Percentiles rank a stretch among this genome's conserved stretches.
phyloP scores from a whole-genome alignment of 2,797 vertebrate species.

The Lacerta bilineata region DNA sequence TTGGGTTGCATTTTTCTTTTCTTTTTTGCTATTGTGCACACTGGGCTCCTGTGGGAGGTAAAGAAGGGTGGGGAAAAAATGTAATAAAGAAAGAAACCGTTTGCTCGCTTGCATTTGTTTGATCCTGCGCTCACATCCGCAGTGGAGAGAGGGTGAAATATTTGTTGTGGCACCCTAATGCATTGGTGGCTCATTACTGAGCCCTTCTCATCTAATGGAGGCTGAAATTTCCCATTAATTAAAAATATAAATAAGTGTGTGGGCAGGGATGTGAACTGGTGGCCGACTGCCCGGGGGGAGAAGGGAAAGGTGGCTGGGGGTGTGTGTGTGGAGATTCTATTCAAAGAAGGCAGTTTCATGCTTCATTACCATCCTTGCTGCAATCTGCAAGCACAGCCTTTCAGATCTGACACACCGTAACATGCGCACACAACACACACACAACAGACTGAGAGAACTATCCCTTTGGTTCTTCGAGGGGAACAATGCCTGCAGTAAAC shows the following conservation, averaged over 20 bases:
- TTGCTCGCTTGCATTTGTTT: neutral
- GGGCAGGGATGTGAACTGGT: neutral
- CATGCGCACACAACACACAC: neutral
- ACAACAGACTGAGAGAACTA: neutral
- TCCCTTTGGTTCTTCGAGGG: neutral
- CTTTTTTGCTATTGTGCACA: no score
- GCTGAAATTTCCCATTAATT: slow-evolving; percentile 27
- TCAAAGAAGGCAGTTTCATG: slow-evolving; percentile 21
- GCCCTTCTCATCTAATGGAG: slow-evolving; percentile 1
- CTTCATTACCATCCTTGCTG: neutral
- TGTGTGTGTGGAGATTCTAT: neutral
- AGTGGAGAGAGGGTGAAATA: neutral
- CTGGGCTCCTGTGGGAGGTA: neutral
- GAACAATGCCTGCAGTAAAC: neutral
- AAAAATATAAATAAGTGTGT: slow-evolving; percentile 17
- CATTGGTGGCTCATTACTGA: neutral
- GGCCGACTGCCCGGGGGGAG: neutral
- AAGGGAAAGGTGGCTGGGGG: neutral
- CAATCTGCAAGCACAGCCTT: slow-evolving; percentile 9
- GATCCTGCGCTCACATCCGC: neutral
- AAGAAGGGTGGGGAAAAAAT: neutral
- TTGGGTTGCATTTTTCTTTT: no score
- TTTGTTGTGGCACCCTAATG: neutral
- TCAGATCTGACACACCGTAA: neutral
- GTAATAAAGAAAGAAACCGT: neutral